Percentiles rank a stretch among this genome's conserved stretches.
phyloP scores from a whole-genome alignment of 2,888 invertebrate genomes.

The Epinotia bilunana region DNA sequence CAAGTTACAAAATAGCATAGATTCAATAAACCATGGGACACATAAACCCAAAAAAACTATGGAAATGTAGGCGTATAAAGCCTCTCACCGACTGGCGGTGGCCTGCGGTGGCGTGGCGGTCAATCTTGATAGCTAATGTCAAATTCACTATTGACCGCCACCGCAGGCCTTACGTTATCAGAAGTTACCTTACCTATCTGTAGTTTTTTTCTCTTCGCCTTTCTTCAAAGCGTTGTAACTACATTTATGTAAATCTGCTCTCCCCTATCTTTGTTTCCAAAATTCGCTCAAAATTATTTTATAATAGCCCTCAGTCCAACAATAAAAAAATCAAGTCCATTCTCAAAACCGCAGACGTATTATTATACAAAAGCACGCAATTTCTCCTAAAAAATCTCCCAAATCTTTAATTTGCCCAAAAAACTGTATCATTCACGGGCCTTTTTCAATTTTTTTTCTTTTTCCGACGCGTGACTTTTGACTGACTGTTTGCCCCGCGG shows the following conservation, averaged over 20 bases:
- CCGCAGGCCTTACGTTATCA: no score
- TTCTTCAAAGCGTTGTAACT: background rate
- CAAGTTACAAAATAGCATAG: no score
- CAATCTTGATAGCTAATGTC: no score
- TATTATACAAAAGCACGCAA: constrained; percentile 78
- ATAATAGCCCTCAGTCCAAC: constrained; percentile 31
- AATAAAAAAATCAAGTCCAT: constrained; percentile 51
- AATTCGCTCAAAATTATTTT: constrained; percentile 37
- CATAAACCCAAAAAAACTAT: no score
- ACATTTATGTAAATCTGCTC: constrained; percentile 14
- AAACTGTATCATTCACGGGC: constrained; percentile 80
- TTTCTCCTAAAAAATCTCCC: constrained; percentile 69
- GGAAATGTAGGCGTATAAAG: no score
- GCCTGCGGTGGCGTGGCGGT: no score
- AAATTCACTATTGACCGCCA: no score
- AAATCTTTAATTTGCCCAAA: constrained; percentile 82
- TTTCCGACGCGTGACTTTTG: constrained; percentile 80
- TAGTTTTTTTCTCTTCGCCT: background rate
- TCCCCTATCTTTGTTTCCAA: constrained; percentile 21
- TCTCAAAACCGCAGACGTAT: constrained; percentile 65
- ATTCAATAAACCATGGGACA: no score
- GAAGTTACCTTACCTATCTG: background rate
- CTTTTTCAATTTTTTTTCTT: constrained; percentile 67
- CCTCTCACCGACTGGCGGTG: no score
- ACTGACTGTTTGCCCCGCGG: constrained; percentile 81